Conservation (phyloP, 2,888 invertebrate species). For the Aelia acuminata region DNA sequence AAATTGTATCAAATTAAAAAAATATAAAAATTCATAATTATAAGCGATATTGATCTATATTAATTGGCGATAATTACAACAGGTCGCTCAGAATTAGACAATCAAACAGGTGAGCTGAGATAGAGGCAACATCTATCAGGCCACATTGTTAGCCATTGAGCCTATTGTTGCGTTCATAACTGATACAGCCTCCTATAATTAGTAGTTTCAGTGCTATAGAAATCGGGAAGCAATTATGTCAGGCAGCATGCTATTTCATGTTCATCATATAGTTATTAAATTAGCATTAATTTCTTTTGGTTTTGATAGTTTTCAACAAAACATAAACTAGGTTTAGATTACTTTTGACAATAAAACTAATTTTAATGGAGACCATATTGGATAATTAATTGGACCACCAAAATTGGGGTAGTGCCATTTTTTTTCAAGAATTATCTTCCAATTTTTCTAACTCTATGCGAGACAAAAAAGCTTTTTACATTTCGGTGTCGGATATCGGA, state of each 20-base stretch:
- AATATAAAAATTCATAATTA: too few species aligned
- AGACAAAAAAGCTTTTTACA: too few species aligned
- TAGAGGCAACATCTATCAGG: not conserved
- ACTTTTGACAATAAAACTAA: too few species aligned
- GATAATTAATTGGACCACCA: too few species aligned
- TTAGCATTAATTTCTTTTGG: too few species aligned
- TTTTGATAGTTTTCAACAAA: not conserved
- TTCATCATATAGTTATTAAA: not conserved
- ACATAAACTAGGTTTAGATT: not conserved
- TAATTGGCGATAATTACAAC: not conserved
- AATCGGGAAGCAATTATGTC: not conserved
- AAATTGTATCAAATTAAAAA: too few species aligned
- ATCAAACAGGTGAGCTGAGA: not conserved
- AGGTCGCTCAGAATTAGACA: not conserved
- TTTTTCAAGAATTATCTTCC: too few species aligned
- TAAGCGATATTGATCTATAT: not conserved
- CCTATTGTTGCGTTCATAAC: not conserved
- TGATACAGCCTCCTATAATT: not conserved
- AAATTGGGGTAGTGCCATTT: too few species aligned
- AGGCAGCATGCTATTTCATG: not conserved
- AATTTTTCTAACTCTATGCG: too few species aligned
- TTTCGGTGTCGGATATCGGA: too few species aligned
- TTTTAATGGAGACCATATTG: too few species aligned
- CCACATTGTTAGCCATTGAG: not conserved
- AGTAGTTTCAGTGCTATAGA: not conserved